Evolutionary conservation across 2,888 invertebrate species (phyloP).

Genomic region (Pseudococcus longispinus): DNA sequence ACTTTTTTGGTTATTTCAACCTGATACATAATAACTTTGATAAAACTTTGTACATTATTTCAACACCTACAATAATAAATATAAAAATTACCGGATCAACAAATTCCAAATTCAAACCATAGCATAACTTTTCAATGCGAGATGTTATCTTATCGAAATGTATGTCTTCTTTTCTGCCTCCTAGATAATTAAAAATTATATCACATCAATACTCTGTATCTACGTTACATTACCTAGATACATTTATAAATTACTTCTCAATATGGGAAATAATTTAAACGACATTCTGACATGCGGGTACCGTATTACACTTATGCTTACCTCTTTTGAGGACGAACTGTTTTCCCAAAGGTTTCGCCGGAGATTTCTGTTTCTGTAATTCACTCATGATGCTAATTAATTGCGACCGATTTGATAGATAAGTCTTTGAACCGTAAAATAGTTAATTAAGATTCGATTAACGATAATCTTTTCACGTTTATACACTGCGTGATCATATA

Average conservation of each 20-base stretch:
- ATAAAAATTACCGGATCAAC: constrained; percentile 85
- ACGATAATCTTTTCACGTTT: not conserved
- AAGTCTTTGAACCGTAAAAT: not conserved
- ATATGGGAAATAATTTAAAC: not conserved
- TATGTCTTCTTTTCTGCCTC: constrained; percentile 88
- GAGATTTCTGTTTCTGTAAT: not conserved
- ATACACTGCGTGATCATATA: not conserved
- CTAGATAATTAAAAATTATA: constrained; percentile 64
- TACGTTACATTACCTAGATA: not conserved
- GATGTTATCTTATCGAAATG: constrained; percentile 99
- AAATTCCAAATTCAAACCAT: constrained; percentile 94
- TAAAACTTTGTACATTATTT: not conserved
- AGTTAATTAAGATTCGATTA: not conserved
- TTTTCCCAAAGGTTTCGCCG: not conserved
- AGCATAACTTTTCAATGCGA: constrained; percentile 91
- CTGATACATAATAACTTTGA: constrained; percentile 63
- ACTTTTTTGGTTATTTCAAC: constrained; percentile 88
- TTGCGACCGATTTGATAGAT: not conserved
- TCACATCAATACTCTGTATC: not conserved
- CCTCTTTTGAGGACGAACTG: constrained; percentile 45
- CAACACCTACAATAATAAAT: not conserved
- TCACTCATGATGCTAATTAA: not conserved
- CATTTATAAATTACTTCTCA: not conserved
- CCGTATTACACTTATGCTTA: not conserved
- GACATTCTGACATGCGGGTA: not conserved